Evolutionary conservation across 2,113 vertebrate genomes (phyloP).

Genomic region (Pitta sordida): DNA sequence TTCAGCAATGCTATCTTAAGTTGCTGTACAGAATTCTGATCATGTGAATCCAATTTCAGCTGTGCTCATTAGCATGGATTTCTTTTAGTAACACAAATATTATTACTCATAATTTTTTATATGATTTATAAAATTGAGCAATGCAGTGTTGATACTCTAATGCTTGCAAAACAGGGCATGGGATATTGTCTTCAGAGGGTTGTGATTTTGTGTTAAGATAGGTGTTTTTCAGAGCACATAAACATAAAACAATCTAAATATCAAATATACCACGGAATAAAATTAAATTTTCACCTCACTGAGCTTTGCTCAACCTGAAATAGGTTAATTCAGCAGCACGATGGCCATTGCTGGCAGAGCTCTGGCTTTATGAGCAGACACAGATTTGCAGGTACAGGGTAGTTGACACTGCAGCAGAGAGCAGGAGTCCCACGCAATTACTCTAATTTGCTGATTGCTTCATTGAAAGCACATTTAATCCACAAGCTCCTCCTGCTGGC

Average conservation of each 20-base stretch:
- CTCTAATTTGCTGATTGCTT: neutral
- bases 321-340: neutral
- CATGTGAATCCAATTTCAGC: conserved; percentile 36
- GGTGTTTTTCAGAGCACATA: neutral
- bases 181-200: neutral
- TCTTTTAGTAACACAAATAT: conserved; percentile 26
- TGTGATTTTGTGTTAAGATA: neutral
- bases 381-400: neutral
- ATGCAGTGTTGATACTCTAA: neutral
- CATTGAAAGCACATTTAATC: conserved; percentile 1
- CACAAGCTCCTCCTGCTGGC: conserved; percentile 66
- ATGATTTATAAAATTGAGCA: conserved; percentile 12
- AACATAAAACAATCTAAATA: neutral
- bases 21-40: conserved; percentile 2
- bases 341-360: neutral
- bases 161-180: neutral
- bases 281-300: neutral
- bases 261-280: neutral
- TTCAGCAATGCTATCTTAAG: neutral
- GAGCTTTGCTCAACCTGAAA: neutral
- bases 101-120: conserved; percentile 29
- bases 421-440: neutral
- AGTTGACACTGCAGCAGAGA: neutral
- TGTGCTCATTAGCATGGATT: conserved; percentile 27
- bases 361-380: neutral